Conservation (phyloP, 2,113 vertebrate genomes). For the Phasianus colchicus region DNA sequence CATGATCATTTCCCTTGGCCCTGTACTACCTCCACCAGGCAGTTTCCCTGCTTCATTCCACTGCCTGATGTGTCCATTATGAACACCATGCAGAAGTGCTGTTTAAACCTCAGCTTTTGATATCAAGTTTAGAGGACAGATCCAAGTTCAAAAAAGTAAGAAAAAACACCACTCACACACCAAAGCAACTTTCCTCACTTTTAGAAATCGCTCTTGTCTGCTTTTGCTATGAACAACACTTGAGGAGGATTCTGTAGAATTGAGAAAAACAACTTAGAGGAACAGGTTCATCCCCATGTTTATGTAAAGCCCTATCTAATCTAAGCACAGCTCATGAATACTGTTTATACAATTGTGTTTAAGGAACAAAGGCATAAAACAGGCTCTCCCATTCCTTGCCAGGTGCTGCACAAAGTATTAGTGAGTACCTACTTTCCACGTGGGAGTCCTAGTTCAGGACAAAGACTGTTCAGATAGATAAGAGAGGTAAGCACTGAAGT, state of each 20-base stretch:
- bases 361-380: neutral
- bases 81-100: neutral
- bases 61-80: neutral
- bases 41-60: neutral
- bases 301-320: neutral
- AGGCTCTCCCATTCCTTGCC: neutral
- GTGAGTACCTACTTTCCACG: neutral
- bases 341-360: neutral
- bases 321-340: neutral
- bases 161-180: rapidly evolving
- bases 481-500: neutral
- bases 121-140: neutral
- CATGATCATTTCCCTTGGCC: neutral
- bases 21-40: neutral
- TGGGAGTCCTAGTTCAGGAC: neutral
- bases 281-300: neutral
- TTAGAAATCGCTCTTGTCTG: neutral
- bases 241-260: neutral
- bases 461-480: neutral
- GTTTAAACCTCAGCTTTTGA: neutral
- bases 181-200: neutral
- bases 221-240: neutral
- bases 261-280: neutral
- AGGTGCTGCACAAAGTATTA: neutral
- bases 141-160: neutral